Percentiles rank a stretch among this genome's conserved stretches.
phyloP scores from a whole-genome alignment of 2,113 vertebrate species.

The sheep (Ovis aries) region DNA sequence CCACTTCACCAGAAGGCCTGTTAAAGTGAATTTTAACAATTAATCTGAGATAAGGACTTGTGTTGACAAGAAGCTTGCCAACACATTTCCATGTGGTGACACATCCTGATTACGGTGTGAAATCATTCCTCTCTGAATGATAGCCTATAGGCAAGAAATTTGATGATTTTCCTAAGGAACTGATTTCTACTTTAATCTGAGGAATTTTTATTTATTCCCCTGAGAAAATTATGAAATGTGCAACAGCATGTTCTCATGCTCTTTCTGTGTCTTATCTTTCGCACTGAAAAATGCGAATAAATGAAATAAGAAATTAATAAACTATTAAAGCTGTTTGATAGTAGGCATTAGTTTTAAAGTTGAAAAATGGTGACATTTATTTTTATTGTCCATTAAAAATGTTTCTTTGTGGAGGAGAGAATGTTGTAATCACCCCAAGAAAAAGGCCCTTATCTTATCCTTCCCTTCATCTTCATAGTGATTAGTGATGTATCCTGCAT shows the following conservation, averaged over 20 bases:
- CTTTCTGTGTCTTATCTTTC: neutral
- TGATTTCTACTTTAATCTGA: slow-evolving; percentile 10
- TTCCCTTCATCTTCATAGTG: neutral
- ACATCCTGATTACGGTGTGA: neutral
- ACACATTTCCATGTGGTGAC: neutral
- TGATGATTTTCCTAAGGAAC: slow-evolving; percentile 40
- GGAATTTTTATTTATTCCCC: neutral
- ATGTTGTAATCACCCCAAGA: neutral
- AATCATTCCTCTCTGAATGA: neutral
- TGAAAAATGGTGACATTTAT: neutral
- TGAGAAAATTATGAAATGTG: neutral
- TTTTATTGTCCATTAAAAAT: neutral
- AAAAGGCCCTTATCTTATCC: neutral
- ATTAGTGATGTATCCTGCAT: neutral
- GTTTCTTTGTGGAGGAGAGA: neutral
- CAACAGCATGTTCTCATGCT: neutral
- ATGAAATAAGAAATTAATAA: neutral
- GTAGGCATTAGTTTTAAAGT: neutral
- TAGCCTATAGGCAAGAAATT: neutral
- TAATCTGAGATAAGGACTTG: slow-evolving; percentile 7
- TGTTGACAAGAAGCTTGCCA: slow-evolving; percentile 11
- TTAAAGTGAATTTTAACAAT: neutral
- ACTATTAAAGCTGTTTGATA: neutral
- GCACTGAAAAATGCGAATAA: neutral
- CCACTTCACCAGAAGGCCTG: neutral